Percentiles rank a stretch among this genome's conserved stretches.
phyloP scores from a whole-genome alignment of 1,140 invertebrate genomes.

The Bilobella aurantiaca region DNA sequence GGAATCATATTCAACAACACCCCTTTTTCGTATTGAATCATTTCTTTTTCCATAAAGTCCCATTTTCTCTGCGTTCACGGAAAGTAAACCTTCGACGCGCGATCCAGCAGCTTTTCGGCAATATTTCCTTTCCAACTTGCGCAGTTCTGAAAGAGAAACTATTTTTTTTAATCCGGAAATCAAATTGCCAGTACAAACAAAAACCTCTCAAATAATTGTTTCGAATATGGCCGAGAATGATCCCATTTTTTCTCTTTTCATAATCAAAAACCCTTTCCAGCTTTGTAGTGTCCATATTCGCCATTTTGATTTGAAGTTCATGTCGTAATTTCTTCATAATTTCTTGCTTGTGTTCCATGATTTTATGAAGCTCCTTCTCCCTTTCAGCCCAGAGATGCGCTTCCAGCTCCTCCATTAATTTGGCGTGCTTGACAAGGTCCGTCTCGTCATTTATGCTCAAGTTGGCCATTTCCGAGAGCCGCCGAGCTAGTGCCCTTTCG shows the following conservation, averaged over 20 bases:
- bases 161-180: background rate
- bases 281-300: conserved; percentile 10
- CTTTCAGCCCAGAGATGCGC: conserved; percentile 53
- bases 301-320: conserved; percentile 18
- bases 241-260: conserved; percentile 15
- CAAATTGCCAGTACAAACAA: background rate
- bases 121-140: conserved; percentile 25
- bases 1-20: conserved; percentile 19
- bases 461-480: conserved; percentile 52
- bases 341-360: conserved; percentile 26
- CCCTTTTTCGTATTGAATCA: conserved; percentile 3
- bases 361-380: conserved; percentile 40
- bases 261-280: conserved; percentile 20
- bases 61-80: no score
- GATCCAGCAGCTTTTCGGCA: background rate
- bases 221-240: conserved; percentile 17
- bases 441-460: conserved; percentile 42
- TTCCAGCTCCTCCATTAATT: conserved; percentile 53
- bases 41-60: conserved; percentile 43
- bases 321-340: conserved; percentile 38
- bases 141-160: conserved; percentile 19
- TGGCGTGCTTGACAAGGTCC: conserved; percentile 46
- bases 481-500: conserved; percentile 48
- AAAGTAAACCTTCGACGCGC: conserved; percentile 37
- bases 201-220: conserved; percentile 27